Evolutionary conservation across 2,113 vertebrate species (phyloP).

Genomic region (Andinoacara biseriatus): DNA sequence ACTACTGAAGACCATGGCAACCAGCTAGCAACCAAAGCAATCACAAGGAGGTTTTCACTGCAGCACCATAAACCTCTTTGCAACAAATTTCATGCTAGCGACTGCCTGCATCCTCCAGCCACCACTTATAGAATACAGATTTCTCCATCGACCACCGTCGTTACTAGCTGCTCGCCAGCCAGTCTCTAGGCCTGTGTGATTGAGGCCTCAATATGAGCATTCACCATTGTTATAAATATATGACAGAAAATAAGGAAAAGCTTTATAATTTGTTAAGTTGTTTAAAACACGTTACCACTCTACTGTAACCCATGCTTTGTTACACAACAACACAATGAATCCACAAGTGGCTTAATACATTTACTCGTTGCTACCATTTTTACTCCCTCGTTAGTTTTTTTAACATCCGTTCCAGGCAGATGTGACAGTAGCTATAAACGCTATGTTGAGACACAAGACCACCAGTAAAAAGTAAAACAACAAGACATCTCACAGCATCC

Average conservation of each 20-base stretch:
- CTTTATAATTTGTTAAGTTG: neutral
- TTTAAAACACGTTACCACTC: neutral
- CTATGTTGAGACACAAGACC: conserved; percentile 18
- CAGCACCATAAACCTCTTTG: neutral
- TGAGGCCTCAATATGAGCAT: neutral
- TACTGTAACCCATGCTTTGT: neutral
- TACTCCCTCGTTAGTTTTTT: conserved; percentile 6
- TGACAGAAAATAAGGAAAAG: neutral
- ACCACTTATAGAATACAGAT: neutral
- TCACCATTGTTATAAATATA: neutral
- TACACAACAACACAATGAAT: neutral
- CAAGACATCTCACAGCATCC: conserved; percentile 30
- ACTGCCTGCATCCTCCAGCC: neutral
- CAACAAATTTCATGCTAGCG: neutral
- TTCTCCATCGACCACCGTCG: neutral
- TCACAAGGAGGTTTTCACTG: neutral
- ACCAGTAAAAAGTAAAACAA: conserved; percentile 17
- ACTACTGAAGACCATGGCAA: neutral
- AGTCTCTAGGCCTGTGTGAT: neutral
- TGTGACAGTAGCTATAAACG: neutral
- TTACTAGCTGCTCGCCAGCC: neutral
- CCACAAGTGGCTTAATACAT: neutral
- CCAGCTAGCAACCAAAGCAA: neutral
- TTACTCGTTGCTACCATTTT: neutral
- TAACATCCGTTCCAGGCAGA: conserved; percentile 9